phyloP scores from a whole-genome alignment of 2,888 invertebrate genomes.

The Lasioglossum zephyrum region DNA sequence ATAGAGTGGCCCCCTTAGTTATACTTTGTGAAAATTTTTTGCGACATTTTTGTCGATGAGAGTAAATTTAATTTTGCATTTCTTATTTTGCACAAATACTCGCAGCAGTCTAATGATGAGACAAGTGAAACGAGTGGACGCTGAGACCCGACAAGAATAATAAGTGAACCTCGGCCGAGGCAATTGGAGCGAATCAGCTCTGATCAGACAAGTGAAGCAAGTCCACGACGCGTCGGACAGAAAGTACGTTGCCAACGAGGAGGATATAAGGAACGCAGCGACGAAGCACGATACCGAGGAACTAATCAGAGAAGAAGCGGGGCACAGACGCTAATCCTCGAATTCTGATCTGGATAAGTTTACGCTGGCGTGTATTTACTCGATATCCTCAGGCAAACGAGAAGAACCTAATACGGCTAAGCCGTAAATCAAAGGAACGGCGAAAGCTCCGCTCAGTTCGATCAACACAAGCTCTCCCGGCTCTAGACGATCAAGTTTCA shows the following conservation, averaged over 20 bases:
- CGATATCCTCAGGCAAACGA: neutral
- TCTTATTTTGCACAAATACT: too few species aligned
- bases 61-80: too few species aligned
- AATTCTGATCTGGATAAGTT: constrained; percentile 3
- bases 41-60: too few species aligned
- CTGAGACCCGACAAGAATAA: neutral
- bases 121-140: neutral
- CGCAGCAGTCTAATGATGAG: too few species aligned
- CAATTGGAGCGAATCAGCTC: neutral
- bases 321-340: neutral
- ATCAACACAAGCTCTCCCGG: neutral
- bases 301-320: neutral
- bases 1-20: too few species aligned
- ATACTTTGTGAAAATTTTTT: too few species aligned
- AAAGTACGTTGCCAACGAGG: neutral
- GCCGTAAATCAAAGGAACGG: constrained; percentile 7
- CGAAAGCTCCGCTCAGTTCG: neutral
- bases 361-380: neutral
- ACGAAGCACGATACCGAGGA: neutral
- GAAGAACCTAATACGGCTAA: neutral
- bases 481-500: neutral
- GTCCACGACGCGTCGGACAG: neutral
- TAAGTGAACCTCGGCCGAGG: neutral
- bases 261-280: neutral
- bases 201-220: neutral